Percentiles rank a stretch among this genome's conserved stretches.
phyloP scores from a whole-genome alignment of 2,113 vertebrate genomes.

The Elachura formosa region DNA sequence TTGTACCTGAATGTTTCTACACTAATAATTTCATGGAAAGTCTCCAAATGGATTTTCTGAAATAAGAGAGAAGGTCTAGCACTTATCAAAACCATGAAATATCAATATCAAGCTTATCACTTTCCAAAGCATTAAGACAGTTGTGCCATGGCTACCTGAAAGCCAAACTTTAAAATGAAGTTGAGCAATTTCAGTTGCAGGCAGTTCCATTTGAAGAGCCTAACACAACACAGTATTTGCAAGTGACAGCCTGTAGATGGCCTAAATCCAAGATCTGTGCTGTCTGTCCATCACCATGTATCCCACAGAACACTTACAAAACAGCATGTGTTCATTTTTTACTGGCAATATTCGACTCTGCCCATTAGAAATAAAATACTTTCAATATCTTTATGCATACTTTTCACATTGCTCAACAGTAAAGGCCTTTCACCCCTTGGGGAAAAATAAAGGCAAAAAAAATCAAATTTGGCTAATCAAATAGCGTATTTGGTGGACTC shows the following conservation, averaged over 20 bases:
- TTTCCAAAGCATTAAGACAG: not conserved
- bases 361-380: not conserved
- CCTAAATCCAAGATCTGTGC: not conserved
- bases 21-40: not conserved
- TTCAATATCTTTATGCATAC: not conserved
- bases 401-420: not conserved
- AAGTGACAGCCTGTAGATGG: not conserved
- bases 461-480: no score
- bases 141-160: not conserved
- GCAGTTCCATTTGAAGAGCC: not conserved
- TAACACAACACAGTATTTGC: not conserved
- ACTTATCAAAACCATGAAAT: not conserved
- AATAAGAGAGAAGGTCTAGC: not conserved
- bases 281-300: not conserved
- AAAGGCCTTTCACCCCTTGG: not conserved
- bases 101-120: not conserved
- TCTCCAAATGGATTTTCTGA: not conserved
- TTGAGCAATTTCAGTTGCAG: not conserved
- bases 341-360: not conserved
- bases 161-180: not conserved
- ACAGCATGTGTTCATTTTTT: accelerated
- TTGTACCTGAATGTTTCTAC: not conserved
- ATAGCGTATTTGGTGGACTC: not conserved
- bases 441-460: accelerated
- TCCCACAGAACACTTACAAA: not conserved